Base-by-base conservation (phyloP, 2,797 vertebrate species). In the Tragopan temminckii region DNA sequence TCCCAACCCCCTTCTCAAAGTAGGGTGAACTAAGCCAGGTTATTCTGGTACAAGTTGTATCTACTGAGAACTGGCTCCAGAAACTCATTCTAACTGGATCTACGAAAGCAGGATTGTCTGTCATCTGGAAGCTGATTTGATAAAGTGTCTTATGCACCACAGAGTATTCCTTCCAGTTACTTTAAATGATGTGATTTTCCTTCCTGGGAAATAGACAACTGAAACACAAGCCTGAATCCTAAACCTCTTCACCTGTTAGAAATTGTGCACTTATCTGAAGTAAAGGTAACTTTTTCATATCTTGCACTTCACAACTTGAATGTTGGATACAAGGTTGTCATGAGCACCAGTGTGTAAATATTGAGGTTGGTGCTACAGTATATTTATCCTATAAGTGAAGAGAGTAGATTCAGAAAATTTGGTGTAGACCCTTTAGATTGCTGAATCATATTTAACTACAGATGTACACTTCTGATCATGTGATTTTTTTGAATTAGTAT, bases 121-220 rank as follows among this genome's bases (percentile, higher is more conserved):
- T 58, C 45, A 69, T 24, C 64, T 81, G 80, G 61, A 83, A 74
- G 88, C 31, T 2, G 1, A 33, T 89, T 62, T 83, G 6, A 55
- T 90, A 35, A 75, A 74, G 57, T 62, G 18, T 71, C 38, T 82
- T 78, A 19, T 23, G 35, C 31, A 75, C 58, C 29, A 67, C 40
- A 53, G 68, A 75, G 53, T 38, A 27, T 58, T 92, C 55, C 50
- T 89, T 92, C 53, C 48, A 33, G 66, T 83, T 72, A 38, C 45
- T 72, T 43, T 67, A 72, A 48, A 71, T 80, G 77, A 18, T 15
- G 7, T 4, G 66, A 55, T 62, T 84, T 80, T 75, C 53, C 69
- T 88, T 94, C 69, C 62, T 92, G 81, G 76, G 59, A 64, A 85
- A 72, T 1, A 62, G 80, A 58, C 79, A 74, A 68, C 69, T 91